A percentile compares a stretch with the other conserved stretches of the same genome.
phyloP scores from a whole-genome alignment of 2,888 invertebrate species.

The Uloborus plumipes region DNA sequence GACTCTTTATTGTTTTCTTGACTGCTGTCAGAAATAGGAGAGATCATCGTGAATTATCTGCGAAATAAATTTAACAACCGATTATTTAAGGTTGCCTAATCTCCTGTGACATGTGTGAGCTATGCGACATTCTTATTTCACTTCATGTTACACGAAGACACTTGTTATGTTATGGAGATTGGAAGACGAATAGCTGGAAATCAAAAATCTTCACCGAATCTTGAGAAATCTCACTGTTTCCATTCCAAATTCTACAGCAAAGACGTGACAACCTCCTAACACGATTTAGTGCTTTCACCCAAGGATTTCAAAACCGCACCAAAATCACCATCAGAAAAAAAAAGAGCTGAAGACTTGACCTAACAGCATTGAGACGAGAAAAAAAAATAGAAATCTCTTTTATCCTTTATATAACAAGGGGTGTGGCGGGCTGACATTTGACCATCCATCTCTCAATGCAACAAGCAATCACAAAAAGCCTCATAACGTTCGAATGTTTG shows the following conservation, averaged over 20 bases:
- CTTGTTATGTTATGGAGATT: too few relatives aligned
- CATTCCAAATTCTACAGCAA: too few relatives aligned
- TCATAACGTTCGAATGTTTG: slow-evolving; percentile 10
- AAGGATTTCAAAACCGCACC: slow-evolving; percentile 22
- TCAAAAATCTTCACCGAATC: too few relatives aligned
- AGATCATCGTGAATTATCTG: not conserved
- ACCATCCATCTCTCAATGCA: slow-evolving; percentile 51
- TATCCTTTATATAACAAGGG: slow-evolving; percentile 21
- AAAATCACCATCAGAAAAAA: slow-evolving; percentile 14
- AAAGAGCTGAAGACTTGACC: slow-evolving; percentile 28
- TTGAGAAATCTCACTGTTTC: too few relatives aligned
- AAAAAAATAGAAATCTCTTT: slow-evolving; percentile 8
- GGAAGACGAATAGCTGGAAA: too few relatives aligned
- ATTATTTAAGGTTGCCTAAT: too few relatives aligned
- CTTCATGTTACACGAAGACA: too few relatives aligned
- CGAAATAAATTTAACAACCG: too few relatives aligned
- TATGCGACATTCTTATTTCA: too few relatives aligned
- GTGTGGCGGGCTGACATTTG: slow-evolving; percentile 55
- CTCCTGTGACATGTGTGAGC: too few relatives aligned
- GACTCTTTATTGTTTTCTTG: too few relatives aligned
- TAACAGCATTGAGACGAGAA: slow-evolving; percentile 12
- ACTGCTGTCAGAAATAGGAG: not conserved
- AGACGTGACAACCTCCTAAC: too few relatives aligned
- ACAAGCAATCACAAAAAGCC: slow-evolving; percentile 39
- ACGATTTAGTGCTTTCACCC: slow-evolving; percentile 12